phyloP scores from a whole-genome alignment of 2,797 vertebrate genomes.

The Argyrosomus regius region DNA sequence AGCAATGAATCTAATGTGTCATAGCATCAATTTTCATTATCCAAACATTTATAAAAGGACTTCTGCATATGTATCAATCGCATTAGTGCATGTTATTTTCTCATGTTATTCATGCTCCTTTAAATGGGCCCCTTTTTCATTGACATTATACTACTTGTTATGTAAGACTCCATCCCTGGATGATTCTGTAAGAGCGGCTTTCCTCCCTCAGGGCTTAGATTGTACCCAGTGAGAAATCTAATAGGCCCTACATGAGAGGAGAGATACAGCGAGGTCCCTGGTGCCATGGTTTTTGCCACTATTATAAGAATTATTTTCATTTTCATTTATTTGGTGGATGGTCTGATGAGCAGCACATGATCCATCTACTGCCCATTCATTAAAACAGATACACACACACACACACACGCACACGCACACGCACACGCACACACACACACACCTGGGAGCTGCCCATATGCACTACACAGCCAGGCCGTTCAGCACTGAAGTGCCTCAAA shows the following conservation, averaged over 20 bases:
- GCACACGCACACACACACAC: constrained; percentile 22
- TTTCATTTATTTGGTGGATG: constrained; percentile 44
- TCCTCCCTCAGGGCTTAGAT: constrained; percentile 72
- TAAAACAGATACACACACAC: constrained; percentile 39
- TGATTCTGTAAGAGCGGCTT: constrained; percentile 73
- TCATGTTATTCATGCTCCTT: constrained; percentile 63
- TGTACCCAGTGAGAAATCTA: constrained; percentile 78
- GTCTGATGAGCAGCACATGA: constrained; percentile 5
- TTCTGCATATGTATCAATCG: constrained; percentile 19
- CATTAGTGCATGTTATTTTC: constrained; percentile 29
- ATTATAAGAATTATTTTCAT: constrained; percentile 56
- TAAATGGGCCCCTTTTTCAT: constrained; percentile 72
- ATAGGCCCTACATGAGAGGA: constrained; percentile 53
- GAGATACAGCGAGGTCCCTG: constrained; percentile 40
- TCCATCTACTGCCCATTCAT: constrained; percentile 64
- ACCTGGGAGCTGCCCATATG: constrained; percentile 43
- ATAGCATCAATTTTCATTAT: not conserved
- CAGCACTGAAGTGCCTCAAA: not conserved
- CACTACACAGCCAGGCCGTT: constrained; percentile 29
- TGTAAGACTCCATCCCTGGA: constrained; percentile 76
- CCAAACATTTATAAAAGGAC: not conserved
- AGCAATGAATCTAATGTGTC: not conserved
- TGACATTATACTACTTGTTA: constrained; percentile 83
- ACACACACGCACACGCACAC: constrained; percentile 16
- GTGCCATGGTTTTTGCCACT: constrained; percentile 38